Conservation (phyloP, 2,113 vertebrate species). For the Lycocorax pyrrhopterus region DNA sequence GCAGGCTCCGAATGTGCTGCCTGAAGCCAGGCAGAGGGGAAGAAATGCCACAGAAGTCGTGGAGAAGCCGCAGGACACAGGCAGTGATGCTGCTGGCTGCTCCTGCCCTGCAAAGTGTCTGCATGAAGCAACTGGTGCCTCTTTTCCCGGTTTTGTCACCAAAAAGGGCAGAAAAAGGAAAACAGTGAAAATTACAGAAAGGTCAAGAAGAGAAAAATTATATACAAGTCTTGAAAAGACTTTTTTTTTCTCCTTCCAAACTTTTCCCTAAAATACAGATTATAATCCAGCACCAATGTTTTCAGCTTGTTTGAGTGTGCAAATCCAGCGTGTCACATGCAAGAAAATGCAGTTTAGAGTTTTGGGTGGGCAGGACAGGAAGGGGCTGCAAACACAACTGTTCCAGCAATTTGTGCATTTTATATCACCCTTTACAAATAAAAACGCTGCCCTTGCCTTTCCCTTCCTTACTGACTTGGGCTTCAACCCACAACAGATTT, state of each 20-base stretch:
- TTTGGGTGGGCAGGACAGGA: neutral
- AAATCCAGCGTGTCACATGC: neutral
- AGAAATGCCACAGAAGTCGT: fast-evolving
- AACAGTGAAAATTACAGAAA: neutral
- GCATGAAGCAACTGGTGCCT: neutral
- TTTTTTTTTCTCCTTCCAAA: neutral
- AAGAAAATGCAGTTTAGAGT: neutral
- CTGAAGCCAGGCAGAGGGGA: neutral
- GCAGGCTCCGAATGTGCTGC: neutral
- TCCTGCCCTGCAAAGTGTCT: neutral
- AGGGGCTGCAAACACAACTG: neutral
- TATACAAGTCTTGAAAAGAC: neutral
- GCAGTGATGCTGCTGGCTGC: neutral
- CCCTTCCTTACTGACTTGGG: neutral
- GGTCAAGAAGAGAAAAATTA: neutral
- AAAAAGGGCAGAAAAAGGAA: neutral
- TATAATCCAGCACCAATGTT: neutral
- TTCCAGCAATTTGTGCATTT: neutral
- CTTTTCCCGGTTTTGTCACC: neutral
- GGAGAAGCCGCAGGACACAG: neutral
- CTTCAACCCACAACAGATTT: neutral
- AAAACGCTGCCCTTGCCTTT: neutral
- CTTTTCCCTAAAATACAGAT: neutral
- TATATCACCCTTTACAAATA: neutral
- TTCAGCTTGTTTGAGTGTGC: neutral